Conservation (phyloP, 2,797 vertebrate species). For the Pelobates cultripes region DNA sequence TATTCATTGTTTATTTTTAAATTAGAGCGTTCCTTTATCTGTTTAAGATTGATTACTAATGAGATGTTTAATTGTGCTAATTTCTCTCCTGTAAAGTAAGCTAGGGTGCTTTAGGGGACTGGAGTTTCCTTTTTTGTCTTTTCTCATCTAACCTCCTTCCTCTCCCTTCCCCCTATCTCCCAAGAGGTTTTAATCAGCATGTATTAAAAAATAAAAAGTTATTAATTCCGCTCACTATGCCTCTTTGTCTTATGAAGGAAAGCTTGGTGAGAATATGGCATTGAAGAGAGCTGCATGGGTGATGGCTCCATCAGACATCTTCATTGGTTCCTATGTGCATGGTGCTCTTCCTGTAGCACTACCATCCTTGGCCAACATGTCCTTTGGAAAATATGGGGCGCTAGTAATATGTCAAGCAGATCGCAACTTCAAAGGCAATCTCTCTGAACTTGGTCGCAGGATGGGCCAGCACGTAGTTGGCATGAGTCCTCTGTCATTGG, state of each 20-base stretch:
- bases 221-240: too few species aligned
- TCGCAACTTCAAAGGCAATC: conserved; percentile 54
- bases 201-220: too few species aligned
- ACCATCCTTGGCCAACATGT: conserved; percentile 62
- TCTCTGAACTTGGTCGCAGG: conserved; percentile 76
- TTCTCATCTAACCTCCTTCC: too few species aligned
- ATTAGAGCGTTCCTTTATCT: too few species aligned
- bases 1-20: too few species aligned
- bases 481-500: conserved; percentile 81
- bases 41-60: too few species aligned
- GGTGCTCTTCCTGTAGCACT: conserved; percentile 64
- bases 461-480: conserved; percentile 90
- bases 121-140: too few species aligned
- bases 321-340: conserved; percentile 84
- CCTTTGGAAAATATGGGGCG: conserved; percentile 85
- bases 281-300: conserved; percentile 81
- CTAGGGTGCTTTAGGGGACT: too few species aligned
- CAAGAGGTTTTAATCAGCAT: too few species aligned
- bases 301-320: conserved; percentile 77
- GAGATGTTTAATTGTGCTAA: too few species aligned
- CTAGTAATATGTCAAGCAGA: conserved; percentile 81
- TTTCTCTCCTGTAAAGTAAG: too few species aligned
- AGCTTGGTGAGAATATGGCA: conserved; percentile 87
- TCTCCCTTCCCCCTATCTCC: too few species aligned
- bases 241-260: conserved; percentile 68